phyloP scores from a whole-genome alignment of 2,888 invertebrate genomes.

The Phytoseiulus persimilis region DNA sequence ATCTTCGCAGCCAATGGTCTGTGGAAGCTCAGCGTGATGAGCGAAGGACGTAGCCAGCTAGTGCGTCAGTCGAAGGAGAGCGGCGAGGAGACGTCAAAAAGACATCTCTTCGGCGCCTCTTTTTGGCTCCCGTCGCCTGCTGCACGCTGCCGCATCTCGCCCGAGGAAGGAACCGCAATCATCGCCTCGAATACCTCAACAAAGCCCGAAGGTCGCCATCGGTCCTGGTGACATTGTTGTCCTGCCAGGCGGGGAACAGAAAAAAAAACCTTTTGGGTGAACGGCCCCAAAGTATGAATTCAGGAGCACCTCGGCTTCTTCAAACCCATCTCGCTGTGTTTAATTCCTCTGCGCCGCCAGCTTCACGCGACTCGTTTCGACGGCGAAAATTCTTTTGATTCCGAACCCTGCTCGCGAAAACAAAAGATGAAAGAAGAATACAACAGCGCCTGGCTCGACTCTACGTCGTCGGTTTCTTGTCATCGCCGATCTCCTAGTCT shows the following conservation, averaged over 20 bases:
- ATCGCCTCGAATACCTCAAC: neutral
- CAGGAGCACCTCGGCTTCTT: neutral
- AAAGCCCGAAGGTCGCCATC: neutral
- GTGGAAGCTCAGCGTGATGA: neutral
- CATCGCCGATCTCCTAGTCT: neutral
- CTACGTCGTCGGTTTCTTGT: neutral
- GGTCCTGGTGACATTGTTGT: neutral
- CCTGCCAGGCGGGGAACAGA: neutral
- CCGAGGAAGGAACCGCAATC: neutral
- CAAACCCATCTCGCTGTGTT: neutral
- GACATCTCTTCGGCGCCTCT: neutral
- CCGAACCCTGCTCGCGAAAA: neutral
- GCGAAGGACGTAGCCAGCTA: neutral
- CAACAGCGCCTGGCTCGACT: neutral
- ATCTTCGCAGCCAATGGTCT: neutral
- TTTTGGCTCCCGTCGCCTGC: neutral
- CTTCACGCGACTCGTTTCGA: neutral
- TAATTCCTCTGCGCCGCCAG: neutral
- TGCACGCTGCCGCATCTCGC: neutral
- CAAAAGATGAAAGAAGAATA: neutral
- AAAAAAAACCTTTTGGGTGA: neutral
- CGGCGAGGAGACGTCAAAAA: neutral
- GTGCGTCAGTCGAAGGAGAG: neutral
- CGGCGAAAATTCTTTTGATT: neutral
- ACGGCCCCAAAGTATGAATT: neutral